Evolutionary conservation across 1,140 invertebrate species (phyloP).

Genomic region (Scaptomyza montana): DNA sequence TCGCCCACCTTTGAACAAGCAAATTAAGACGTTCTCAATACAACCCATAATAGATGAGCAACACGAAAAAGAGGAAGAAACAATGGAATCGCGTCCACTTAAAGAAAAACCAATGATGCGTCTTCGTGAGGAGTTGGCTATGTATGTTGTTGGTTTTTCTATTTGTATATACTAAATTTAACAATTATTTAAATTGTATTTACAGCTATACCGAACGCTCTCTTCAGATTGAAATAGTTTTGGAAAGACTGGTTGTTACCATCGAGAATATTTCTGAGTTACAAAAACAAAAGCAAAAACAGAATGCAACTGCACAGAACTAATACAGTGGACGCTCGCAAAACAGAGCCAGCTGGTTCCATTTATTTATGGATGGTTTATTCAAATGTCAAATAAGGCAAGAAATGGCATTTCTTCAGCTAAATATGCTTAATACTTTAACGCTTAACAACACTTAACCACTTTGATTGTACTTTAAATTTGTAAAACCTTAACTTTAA

Average conservation of each 20-base stretch:
- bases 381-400: too few relatives aligned
- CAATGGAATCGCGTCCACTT: too few relatives aligned
- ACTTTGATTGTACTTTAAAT: not conserved
- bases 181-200: not conserved
- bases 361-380: too few relatives aligned
- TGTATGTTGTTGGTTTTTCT: slow-evolving; percentile 2
- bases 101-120: not conserved
- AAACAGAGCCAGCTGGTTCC: too few relatives aligned
- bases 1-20: not conserved
- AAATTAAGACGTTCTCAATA: too few relatives aligned
- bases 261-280: not conserved
- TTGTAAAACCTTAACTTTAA: slow-evolving; percentile 9
- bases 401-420: too few relatives aligned
- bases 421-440: too few relatives aligned
- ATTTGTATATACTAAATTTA: not conserved
- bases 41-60: too few relatives aligned
- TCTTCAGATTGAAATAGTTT: not conserved
- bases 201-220: not conserved
- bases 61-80: not conserved
- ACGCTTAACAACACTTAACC: too few relatives aligned
- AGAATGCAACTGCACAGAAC: not conserved
- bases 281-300: not conserved
- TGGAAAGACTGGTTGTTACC: not conserved
- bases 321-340: not conserved
- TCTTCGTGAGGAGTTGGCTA: slow-evolving; percentile 8